Evolutionary conservation across 2,113 vertebrate species (phyloP).

Genomic region (Corvus cornix): DNA sequence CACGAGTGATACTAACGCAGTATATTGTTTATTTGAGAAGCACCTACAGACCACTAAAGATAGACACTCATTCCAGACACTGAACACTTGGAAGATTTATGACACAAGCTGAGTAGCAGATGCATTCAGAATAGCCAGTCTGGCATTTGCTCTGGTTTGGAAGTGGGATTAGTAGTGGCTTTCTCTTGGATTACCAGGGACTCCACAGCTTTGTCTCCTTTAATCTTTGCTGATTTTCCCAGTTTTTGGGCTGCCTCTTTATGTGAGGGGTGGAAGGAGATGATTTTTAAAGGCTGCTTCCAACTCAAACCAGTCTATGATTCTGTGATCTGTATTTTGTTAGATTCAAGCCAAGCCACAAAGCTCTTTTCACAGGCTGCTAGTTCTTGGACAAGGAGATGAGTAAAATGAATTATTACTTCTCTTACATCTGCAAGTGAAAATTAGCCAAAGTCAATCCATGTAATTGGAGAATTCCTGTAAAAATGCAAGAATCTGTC

Average conservation of each 20-base stretch:
- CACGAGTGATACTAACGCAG: not conserved
- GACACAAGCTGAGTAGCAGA: not conserved
- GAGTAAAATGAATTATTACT: not conserved
- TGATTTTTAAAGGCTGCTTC: not conserved
- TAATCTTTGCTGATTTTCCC: not conserved
- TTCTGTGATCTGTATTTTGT: not conserved
- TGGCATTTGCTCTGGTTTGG: not conserved
- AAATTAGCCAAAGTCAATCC: not conserved
- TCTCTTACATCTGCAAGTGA: not conserved
- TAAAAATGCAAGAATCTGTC: not conserved
- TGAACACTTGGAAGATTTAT: not conserved
- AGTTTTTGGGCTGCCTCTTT: not conserved
- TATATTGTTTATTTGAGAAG: not conserved
- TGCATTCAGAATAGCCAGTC: not conserved
- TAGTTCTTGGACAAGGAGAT: not conserved
- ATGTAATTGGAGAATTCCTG: not conserved
- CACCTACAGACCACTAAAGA: not conserved
- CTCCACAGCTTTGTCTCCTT: not conserved
- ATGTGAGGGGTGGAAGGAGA: not conserved
- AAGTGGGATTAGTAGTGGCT: not conserved
- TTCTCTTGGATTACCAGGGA: not conserved
- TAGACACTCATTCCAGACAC: not conserved
- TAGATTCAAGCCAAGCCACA: not conserved
- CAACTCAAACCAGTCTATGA: not conserved
- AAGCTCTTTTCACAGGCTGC: not conserved